Base-by-base conservation (phyloP, 1,140 invertebrate genomes). In the Gonatopus flavifemur region DNA sequence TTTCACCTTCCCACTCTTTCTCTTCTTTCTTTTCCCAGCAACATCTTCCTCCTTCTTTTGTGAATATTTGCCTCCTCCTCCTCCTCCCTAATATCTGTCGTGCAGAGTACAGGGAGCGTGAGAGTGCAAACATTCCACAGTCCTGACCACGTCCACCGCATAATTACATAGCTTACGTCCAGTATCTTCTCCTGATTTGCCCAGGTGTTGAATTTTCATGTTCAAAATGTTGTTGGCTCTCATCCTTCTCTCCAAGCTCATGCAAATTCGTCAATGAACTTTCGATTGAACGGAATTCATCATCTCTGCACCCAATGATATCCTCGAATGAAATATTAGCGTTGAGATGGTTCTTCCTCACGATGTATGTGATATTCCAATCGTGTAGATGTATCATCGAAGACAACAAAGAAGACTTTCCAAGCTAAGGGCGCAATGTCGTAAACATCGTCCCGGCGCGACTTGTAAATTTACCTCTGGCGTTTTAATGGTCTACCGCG, bases 401-500 rank as follows among this genome's bases (percentile, higher is more conserved):
- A 33, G 33, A 24, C 33, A 42, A 40, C 38, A 28, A 30, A 36
- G n/a, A n/a, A n/a, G n/a, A n/a, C n/a, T n/a, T n/a, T n/a, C n/a
- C n/a, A n/a, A n/a, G n/a, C n/a, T 49, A n/a, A n/a, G n/a, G 61
- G 49, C 68, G 57, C 57, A 49, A 58, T 58, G 61, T 74, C 74
- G 73, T 76, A 77, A 77, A 77, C 69, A 70, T 69, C 62, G 51
- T 53, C 21, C 55, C 49, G 49, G 55, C 59, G 68, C 68, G 59
- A 77, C 74, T 77, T 74, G 74, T 76, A 77, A 77, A 76, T 77
- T 72, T 70, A 67, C 65, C 63, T 64, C 53, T 74, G 73, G 72
- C 72, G 69, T 74, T 72, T 77, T 77, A 77, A 77, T 70, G 72
- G 71, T 58, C 62, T 62, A 59, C 65, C 51, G 45, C 53, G 56